phyloP scores from a whole-genome alignment of 2,797 vertebrate genomes.

The Melanotaenia parkinsoni region DNA sequence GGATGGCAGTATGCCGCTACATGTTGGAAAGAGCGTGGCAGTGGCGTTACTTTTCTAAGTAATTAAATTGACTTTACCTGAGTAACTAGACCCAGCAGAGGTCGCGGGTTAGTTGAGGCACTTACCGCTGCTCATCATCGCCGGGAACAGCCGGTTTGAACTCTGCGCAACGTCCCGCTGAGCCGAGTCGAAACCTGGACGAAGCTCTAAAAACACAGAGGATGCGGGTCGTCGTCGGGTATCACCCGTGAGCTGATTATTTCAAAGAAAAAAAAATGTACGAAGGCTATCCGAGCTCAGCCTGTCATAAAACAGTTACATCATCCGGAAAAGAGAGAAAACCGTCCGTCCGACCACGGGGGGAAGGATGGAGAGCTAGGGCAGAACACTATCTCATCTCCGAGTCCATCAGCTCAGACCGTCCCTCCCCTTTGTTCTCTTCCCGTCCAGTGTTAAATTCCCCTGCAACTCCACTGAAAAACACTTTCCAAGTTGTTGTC shows the following conservation, averaged over 20 bases:
- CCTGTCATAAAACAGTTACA: slow-evolving; percentile 68
- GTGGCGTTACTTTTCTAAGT: not conserved
- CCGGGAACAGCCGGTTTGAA: slow-evolving; percentile 47
- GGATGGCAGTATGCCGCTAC: not conserved
- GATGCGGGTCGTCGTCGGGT: slow-evolving; percentile 33
- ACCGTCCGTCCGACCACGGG: slow-evolving; percentile 31
- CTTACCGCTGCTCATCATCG: slow-evolving; percentile 56
- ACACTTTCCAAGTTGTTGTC: slow-evolving; percentile 51
- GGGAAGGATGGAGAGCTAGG: slow-evolving; percentile 66
- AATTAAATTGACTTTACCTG: not conserved
- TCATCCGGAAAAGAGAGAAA: slow-evolving; percentile 63
- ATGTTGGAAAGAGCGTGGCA: not conserved
- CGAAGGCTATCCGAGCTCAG: slow-evolving; percentile 27
- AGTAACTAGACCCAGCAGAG: slow-evolving; percentile 7
- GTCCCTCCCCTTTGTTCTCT: slow-evolving; percentile 71
- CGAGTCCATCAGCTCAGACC: slow-evolving; percentile 65
- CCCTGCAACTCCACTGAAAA: slow-evolving; percentile 42
- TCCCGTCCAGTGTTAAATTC: slow-evolving; percentile 38
- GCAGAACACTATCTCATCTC: slow-evolving; percentile 68
- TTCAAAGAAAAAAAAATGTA: not conserved
- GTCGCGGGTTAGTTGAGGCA: slow-evolving; percentile 13
- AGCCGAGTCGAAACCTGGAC: slow-evolving; percentile 48
- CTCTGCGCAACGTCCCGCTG: slow-evolving; percentile 64
- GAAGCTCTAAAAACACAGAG: slow-evolving; percentile 33
- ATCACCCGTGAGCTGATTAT: slow-evolving; percentile 20